Conservation (phyloP, 64 coral and sea anemone species). For the Hydrozoanthus tunicans region DNA sequence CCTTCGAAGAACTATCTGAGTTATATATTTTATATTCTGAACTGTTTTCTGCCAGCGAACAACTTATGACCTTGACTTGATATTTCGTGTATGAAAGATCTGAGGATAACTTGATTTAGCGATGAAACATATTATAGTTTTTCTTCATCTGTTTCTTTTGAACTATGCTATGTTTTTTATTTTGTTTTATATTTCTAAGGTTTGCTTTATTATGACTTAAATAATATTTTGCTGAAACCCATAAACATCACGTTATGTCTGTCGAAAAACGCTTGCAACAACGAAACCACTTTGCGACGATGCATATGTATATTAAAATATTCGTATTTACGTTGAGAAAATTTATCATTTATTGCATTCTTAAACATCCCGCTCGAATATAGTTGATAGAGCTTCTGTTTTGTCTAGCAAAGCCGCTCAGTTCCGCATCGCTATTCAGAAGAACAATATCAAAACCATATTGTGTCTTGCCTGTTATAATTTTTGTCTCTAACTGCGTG, state of each 20-base stretch:
- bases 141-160: too few relatives aligned
- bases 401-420: not conserved
- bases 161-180: too few relatives aligned
- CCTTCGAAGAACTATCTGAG: not conserved
- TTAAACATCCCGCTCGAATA: not conserved
- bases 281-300: not conserved
- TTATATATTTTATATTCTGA: not conserved
- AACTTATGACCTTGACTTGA: too few relatives aligned
- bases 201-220: not conserved
- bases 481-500: not conserved
- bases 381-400: not conserved
- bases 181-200: too few relatives aligned
- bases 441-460: too few relatives aligned
- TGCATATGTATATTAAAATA: not conserved
- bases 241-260: not conserved
- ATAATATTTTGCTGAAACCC: not conserved
- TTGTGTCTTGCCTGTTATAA: not conserved
- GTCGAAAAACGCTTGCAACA: not conserved
- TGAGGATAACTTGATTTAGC: too few relatives aligned
- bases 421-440: not conserved
- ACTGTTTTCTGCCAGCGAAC: not conserved
- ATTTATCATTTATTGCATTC: not conserved
- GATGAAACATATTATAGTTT: too few relatives aligned
- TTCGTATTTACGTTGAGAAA: not conserved
- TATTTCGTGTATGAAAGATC: too few relatives aligned